phyloP scores from a whole-genome alignment of 2,113 vertebrate species.

The Xenopus borealis region DNA sequence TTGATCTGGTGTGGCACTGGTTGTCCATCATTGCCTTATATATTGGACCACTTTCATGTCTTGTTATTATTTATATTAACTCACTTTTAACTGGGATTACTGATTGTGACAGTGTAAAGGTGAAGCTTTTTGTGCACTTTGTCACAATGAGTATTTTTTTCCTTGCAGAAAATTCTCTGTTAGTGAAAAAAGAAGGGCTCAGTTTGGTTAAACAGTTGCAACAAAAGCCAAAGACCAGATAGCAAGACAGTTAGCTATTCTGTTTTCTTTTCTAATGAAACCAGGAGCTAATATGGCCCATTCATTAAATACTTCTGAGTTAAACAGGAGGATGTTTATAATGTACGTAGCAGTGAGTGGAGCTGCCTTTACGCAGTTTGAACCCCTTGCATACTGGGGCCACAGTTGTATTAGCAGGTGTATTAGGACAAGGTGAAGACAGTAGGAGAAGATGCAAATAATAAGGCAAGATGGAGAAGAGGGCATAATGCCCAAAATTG shows the following conservation, averaged over 20 bases:
- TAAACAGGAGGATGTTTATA: too few relatives aligned
- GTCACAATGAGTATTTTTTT: not conserved
- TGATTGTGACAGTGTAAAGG: not conserved
- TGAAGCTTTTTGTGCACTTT: not conserved
- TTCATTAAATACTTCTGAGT: not conserved
- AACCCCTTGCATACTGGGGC: too few relatives aligned
- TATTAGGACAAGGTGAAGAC: too few relatives aligned
- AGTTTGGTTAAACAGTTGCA: conserved; percentile 1
- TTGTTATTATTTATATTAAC: not conserved
- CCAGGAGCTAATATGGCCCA: not conserved
- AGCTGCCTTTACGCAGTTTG: too few relatives aligned
- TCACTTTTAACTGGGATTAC: not conserved
- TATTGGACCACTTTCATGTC: too few relatives aligned
- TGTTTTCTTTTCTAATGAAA: not conserved
- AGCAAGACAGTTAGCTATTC: not conserved
- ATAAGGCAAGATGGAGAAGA: too few relatives aligned
- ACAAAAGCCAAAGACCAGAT: conserved; percentile 15
- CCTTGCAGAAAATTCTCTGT: not conserved
- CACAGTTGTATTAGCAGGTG: too few relatives aligned
- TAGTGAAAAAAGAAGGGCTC: not conserved
- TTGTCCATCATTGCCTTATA: too few relatives aligned
- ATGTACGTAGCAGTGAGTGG: too few relatives aligned
- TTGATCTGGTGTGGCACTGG: too few relatives aligned
- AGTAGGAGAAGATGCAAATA: too few relatives aligned
- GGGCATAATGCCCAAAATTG: too few relatives aligned